These are phyloP conservation scores for Alligator sinensis DNA, from an alignment of 2,113 vertebrate genomes.

Conservation along the genomic window DNA sequence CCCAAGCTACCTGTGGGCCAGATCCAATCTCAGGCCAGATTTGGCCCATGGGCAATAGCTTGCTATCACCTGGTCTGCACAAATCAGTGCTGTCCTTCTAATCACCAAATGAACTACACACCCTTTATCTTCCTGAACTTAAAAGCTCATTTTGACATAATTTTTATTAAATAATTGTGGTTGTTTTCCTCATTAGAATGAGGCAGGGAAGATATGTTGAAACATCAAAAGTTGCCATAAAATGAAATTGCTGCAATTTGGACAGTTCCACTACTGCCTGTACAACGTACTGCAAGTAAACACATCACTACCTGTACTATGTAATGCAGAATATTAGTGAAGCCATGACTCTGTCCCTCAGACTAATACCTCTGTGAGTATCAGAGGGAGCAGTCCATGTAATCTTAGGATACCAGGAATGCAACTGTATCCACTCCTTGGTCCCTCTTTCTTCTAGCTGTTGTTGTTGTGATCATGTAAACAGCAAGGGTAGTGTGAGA, in stretches of 20 bases:
- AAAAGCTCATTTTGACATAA: background rate
- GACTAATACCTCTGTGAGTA: background rate
- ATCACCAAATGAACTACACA: background rate
- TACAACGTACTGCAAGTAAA: background rate
- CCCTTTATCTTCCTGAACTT: background rate
- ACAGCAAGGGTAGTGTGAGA: background rate
- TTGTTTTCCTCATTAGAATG: background rate
- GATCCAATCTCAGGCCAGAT: too few relatives aligned
- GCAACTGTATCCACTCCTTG: background rate
- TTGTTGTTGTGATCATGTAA: background rate
- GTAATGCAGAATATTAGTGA: background rate
- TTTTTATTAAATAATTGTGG: background rate
- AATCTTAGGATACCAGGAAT: background rate
- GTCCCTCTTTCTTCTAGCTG: background rate
- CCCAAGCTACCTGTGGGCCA: too few relatives aligned
- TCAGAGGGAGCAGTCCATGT: background rate
- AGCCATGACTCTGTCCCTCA: background rate
- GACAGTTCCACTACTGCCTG: background rate
- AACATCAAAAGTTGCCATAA: background rate
- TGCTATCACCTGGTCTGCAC: too few relatives aligned
- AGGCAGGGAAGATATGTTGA: background rate
- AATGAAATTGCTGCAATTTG: background rate
- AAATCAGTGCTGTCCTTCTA: background rate
- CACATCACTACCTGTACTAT: accelerated
- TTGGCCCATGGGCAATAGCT: too few relatives aligned